Percentiles rank a stretch among this genome's conserved stretches.
phyloP scores from a whole-genome alignment of 2,113 vertebrate species.

The Pachyramphus minor region DNA sequence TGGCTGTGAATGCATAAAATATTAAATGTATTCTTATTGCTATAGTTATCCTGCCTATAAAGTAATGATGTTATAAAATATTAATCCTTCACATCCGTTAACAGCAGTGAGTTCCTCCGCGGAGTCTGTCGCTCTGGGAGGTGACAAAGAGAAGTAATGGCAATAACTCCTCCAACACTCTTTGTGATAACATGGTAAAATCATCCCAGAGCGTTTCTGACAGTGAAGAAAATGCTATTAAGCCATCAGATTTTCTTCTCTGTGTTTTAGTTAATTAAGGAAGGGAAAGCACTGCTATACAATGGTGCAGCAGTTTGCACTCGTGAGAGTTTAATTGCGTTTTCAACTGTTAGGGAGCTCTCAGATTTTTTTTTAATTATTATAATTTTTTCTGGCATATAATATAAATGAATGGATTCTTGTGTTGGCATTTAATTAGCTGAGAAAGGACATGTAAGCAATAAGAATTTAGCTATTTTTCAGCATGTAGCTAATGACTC shows the following conservation, averaged over 20 bases:
- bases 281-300: not conserved
- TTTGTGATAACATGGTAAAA: not conserved
- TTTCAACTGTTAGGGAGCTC: not conserved
- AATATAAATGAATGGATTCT: not conserved
- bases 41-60: not conserved
- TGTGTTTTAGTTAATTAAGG: slow-evolving; percentile 19
- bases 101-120: not conserved
- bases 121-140: not conserved
- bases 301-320: not conserved
- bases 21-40: not conserved
- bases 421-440: slow-evolving; percentile 9
- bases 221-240: not conserved
- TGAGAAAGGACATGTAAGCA: not conserved
- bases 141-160: not conserved
- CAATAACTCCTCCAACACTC: not conserved
- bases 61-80: slow-evolving; percentile 1
- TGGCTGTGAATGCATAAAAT: not conserved
- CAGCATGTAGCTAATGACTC: not conserved
- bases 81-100: not conserved
- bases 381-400: not conserved
- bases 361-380: not conserved
- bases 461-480: not conserved
- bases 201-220: not conserved
- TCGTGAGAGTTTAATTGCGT: not conserved
- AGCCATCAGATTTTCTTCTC: not conserved